Percentiles rank a stretch among this genome's conserved stretches.
Evolutionary conservation across 2,113 vertebrate genomes (phyloP).

Genomic region (Nothoprocta pentlandii): DNA sequence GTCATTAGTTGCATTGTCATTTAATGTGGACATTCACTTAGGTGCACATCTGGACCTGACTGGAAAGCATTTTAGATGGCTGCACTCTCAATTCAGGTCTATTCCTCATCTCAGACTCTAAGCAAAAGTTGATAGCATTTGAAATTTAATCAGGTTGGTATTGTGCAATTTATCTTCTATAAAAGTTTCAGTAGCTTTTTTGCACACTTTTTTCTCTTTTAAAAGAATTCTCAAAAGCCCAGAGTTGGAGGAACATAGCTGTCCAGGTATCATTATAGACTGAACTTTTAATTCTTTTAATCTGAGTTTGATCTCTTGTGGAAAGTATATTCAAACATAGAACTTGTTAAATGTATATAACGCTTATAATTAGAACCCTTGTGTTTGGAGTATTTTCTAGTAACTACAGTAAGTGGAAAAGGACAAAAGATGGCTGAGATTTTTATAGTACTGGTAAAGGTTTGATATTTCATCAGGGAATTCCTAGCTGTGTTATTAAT

Average conservation of each 20-base stretch:
- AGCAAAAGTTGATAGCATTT: constrained; percentile 71
- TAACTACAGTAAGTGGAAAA: not conserved
- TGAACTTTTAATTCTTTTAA: constrained; percentile 13
- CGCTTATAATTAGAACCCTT: not conserved
- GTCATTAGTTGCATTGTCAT: constrained; percentile 54
- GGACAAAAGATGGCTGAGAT: not conserved
- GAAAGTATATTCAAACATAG: not conserved
- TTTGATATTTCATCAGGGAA: not conserved
- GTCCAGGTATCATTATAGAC: not conserved
- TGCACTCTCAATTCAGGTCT: constrained; percentile 56
- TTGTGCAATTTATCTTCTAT: constrained; percentile 70
- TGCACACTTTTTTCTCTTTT: constrained; percentile 32
- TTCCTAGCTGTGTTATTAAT: not conserved
- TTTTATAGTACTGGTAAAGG: not conserved
- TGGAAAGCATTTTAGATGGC: constrained; percentile 36
- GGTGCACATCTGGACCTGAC: not conserved
- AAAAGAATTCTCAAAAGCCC: constrained; percentile 48
- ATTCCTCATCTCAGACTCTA: not conserved
- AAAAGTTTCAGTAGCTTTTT: constrained; percentile 66
- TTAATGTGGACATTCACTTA: constrained; percentile 64
- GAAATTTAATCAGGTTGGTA: constrained; percentile 72
- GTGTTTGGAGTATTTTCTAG: not conserved
- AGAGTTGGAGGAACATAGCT: not conserved
- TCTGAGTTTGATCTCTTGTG: not conserved
- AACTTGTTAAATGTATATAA: not conserved